Base-by-base conservation (phyloP, 1,140 invertebrate species). In the Diorhabda carinulata region DNA sequence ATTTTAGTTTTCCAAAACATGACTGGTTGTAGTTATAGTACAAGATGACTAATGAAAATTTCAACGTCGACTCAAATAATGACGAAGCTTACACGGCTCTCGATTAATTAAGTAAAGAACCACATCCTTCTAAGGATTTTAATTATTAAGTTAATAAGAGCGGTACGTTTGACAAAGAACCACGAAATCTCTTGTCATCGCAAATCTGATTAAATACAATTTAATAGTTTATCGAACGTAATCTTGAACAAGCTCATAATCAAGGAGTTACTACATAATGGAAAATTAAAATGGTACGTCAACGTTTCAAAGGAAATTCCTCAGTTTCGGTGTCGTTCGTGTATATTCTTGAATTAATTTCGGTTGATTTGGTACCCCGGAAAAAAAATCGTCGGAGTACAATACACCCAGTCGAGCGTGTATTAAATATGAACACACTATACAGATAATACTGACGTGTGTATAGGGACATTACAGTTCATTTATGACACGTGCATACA, bases 221-320 rank as follows among this genome's bases (percentile, higher is more conserved):
- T 71, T 68, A 71, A 71, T 71, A 66, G 70, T 68, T 71, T 71
- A 71, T 71, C 68, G 66, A 71, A 71, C 57, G 63, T 71, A 71
- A 68, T 71, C 60, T 64, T 52, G 63, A 59, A 60, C 43, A 61
- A 43, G 60, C 43, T 61, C 57, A 43, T 71, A 66, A 71, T 71
- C 64, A 71, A 66, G 52, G 47, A 25, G 47, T 52, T 52, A 52
- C 6, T 52, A 52, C 6, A 52, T 52, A 52, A 52, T 52, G 47
- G 47, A 4, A 52, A 52, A 52, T 52, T 52, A 52, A 52, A 52
- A 52, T 52, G 47, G 25, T 25, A 25, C 25, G 25, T 25, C 25
- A 25, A 25, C 1, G 1, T 25, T 25, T 25, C 25, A 25, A 25
- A 25, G 25, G 25, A 25, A 25, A 25, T 25, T 25, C 25, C 25